phyloP scores from a whole-genome alignment of 1,140 invertebrate genomes.

The Luehdorfia chinensis region DNA sequence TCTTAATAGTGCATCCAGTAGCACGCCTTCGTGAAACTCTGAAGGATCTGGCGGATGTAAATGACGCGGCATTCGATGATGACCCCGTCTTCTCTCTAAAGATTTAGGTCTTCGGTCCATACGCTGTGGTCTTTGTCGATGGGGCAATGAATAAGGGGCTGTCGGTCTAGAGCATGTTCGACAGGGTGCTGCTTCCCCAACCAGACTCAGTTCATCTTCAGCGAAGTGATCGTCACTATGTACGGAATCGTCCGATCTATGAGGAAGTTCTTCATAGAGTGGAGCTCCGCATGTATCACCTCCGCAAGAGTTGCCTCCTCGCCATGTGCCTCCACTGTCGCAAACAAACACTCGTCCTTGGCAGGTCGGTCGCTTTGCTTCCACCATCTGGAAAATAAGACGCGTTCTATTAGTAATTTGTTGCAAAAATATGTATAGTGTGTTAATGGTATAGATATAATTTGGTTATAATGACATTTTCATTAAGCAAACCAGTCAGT shows the following conservation, averaged over 20 bases:
- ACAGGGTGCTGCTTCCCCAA: constrained; percentile 69
- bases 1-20: constrained; percentile 78
- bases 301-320: constrained; percentile 57
- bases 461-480: too few relatives aligned
- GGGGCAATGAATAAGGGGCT: constrained; percentile 60
- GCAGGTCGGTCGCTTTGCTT: constrained; percentile 62
- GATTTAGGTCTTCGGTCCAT: constrained; percentile 64
- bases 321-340: constrained; percentile 55
- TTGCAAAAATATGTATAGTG: too few relatives aligned
- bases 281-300: constrained; percentile 62
- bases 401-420: too few relatives aligned
- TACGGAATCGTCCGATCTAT: constrained; percentile 64
- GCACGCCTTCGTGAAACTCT: constrained; percentile 77
- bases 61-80: constrained; percentile 60
- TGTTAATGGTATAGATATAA: not conserved
- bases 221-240: constrained; percentile 75
- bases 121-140: constrained; percentile 58
- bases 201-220: constrained; percentile 72
- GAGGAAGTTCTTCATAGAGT: constrained; percentile 71
- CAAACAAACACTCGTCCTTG: constrained; percentile 68
- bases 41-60: constrained; percentile 64
- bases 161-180: constrained; percentile 54
- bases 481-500: too few relatives aligned
- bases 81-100: constrained; percentile 55
- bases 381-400: constrained; percentile 62